A percentile compares a stretch with the other conserved stretches of the same genome.
These are phyloP conservation scores for Mimachlamys varia DNA, from an alignment of 2,888 invertebrate genomes.

Conservation along the genomic window DNA sequence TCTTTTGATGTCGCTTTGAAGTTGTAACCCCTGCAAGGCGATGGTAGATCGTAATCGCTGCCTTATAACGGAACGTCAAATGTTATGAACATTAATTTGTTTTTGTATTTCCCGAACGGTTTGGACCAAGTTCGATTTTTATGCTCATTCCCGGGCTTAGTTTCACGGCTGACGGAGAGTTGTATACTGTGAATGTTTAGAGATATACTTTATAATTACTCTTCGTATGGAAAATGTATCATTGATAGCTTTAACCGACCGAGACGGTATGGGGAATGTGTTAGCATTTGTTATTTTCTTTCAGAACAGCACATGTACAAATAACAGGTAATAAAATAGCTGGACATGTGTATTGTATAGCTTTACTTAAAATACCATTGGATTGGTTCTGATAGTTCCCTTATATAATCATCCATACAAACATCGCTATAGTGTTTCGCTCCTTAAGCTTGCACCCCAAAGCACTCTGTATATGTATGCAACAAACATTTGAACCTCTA, in stretches of 20 bases:
- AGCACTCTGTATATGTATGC: too few species aligned
- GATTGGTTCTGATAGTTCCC: too few species aligned
- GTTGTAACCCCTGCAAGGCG: constrained; percentile 31
- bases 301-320: not conserved
- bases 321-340: too few species aligned
- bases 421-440: too few species aligned
- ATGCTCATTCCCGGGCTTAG: not conserved
- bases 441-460: too few species aligned
- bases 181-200: not conserved
- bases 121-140: not conserved
- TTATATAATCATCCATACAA: too few species aligned
- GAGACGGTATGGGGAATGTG: not conserved
- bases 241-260: not conserved
- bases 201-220: not conserved
- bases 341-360: too few species aligned
- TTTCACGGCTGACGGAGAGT: not conserved
- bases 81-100: constrained; percentile 9
- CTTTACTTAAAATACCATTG: too few species aligned
- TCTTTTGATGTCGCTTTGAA: constrained; percentile 14
- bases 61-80: constrained; percentile 13
- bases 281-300: not conserved
- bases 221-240: not conserved
- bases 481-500: too few species aligned
- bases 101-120: not conserved
- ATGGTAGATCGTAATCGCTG: constrained; percentile 3